Conservation (phyloP, 2,797 vertebrate species). For the Phylloscopus collybita region DNA sequence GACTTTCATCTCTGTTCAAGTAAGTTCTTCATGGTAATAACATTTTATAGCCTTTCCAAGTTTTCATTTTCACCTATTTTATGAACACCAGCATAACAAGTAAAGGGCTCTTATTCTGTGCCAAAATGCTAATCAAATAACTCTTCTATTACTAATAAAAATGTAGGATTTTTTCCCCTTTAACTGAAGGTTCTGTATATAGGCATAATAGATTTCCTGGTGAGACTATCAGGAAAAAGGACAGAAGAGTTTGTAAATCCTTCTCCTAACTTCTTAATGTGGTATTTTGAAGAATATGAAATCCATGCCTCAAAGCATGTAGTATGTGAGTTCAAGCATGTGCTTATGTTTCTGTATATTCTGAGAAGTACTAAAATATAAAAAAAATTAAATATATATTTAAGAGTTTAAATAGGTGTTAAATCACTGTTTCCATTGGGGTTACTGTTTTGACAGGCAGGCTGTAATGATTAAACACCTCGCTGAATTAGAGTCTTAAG, state of each 20-base stretch:
- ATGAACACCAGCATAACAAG: conserved; percentile 63
- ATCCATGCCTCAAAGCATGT: neutral
- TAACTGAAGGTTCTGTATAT: neutral
- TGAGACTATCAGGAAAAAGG: neutral
- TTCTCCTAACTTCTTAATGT: conserved; percentile 32
- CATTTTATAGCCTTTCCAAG: conserved; percentile 68
- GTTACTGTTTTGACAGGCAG: neutral
- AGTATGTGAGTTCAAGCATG: neutral
- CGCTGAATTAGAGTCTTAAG: conserved; percentile 29
- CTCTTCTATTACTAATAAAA: conserved; percentile 62
- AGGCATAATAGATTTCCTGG: neutral
- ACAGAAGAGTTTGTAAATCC: neutral
- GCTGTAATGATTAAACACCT: neutral
- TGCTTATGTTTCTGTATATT: neutral
- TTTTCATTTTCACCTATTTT: conserved; percentile 75
- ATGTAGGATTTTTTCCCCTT: conserved; percentile 6
- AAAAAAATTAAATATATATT: neutral
- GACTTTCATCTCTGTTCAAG: conserved; percentile 70
- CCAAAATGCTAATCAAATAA: conserved; percentile 69
- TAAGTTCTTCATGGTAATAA: conserved; percentile 71
- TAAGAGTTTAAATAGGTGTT: conserved; percentile 14
- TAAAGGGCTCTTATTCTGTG: conserved; percentile 52
- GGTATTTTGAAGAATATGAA: neutral
- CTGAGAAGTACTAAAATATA: neutral
- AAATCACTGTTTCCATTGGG: conserved; percentile 10